Percentiles rank a stretch among this genome's conserved stretches.
Conservation (phyloP, 2,113 vertebrate species). For the Tauraco erythrolophus region DNA sequence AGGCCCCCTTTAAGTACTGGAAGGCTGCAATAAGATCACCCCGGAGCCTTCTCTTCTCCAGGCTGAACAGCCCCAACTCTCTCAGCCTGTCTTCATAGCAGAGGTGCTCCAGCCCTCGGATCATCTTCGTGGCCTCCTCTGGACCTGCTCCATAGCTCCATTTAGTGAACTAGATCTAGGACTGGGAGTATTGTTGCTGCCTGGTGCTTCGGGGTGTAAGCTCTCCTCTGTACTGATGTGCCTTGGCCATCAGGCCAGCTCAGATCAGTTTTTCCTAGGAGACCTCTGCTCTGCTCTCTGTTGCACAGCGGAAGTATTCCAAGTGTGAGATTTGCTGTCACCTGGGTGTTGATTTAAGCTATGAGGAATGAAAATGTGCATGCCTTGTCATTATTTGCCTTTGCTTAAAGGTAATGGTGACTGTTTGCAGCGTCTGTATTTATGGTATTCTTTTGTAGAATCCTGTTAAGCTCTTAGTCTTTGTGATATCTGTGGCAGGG, state of each 20-base stretch:
- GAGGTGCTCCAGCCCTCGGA: no score
- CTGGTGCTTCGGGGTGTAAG: neutral
- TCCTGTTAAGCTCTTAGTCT: neutral
- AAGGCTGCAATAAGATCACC: no score
- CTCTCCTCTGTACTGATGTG: neutral
- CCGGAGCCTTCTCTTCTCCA: no score
- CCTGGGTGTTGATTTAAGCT: neutral
- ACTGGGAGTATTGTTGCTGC: neutral
- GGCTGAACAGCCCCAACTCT: no score
- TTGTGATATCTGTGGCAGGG: neutral
- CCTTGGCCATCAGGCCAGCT: neutral
- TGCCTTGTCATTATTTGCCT: neutral
- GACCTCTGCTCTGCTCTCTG: neutral
- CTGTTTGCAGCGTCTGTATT: neutral
- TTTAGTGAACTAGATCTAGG: neutral
- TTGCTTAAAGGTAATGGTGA: neutral
- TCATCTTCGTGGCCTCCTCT: no score
- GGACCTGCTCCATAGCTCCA: no score
- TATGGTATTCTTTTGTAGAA: neutral
- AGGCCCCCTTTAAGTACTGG: no score
- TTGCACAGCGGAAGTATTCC: neutral
- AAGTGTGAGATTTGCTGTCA: neutral
- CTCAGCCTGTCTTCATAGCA: no score
- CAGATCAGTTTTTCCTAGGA: neutral
- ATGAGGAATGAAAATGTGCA: neutral